Evolutionary conservation across 2,113 vertebrate species (phyloP).

Genomic region (Solea senegalensis): DNA sequence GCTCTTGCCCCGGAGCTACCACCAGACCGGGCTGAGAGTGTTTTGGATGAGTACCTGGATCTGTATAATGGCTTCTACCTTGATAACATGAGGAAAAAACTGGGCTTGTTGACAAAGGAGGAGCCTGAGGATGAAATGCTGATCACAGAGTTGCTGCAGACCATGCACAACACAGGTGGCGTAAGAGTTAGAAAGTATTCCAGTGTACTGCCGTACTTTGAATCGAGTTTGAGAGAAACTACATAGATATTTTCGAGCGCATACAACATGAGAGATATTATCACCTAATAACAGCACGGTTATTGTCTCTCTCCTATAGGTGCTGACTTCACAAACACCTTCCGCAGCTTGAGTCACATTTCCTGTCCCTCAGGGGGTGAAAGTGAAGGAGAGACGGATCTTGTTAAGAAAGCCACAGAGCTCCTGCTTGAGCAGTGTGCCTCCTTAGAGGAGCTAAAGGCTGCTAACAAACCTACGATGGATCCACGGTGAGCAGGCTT

Average conservation of each 20-base stretch:
- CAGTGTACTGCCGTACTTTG: no score
- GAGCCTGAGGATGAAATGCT: slow-evolving; percentile 87
- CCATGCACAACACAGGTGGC: slow-evolving; percentile 92
- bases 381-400: slow-evolving; percentile 54
- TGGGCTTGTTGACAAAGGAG: slow-evolving; percentile 86
- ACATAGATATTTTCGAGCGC: no score
- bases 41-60: slow-evolving; percentile 86
- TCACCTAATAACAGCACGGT: not conserved
- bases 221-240: no score
- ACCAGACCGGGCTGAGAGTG: slow-evolving; percentile 75
- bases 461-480: slow-evolving; percentile 91
- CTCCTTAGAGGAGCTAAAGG: slow-evolving; percentile 89
- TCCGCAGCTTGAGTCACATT: slow-evolving; percentile 88
- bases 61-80: slow-evolving; percentile 89
- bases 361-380: slow-evolving; percentile 67
- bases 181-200: slow-evolving; percentile 11
- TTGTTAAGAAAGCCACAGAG: slow-evolving; percentile 75
- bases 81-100: slow-evolving; percentile 92
- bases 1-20: slow-evolving; percentile 91
- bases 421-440: slow-evolving; percentile 87
- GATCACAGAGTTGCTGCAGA: slow-evolving; percentile 88
- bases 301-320: slow-evolving; percentile 74
- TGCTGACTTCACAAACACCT: slow-evolving; percentile 96
- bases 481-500: slow-evolving; percentile 86
- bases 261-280: not conserved